Percentiles rank a stretch among this genome's conserved stretches.
These are phyloP conservation scores for Uropetala carovei DNA, from an alignment of 2,888 invertebrate species.

Conservation along the genomic window DNA sequence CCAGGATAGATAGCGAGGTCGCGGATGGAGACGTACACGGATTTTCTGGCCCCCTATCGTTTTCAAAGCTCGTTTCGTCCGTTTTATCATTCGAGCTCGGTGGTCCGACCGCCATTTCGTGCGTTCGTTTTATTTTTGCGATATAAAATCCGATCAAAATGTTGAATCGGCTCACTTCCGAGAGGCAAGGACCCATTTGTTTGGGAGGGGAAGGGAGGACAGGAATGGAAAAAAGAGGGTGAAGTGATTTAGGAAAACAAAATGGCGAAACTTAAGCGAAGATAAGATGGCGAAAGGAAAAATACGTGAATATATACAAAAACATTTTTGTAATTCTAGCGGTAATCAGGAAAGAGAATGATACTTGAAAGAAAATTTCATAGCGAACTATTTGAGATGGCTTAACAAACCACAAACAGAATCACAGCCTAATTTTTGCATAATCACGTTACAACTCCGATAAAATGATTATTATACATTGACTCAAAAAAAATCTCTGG, in stretches of 20 bases:
- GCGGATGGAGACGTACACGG: background rate
- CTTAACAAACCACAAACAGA: too few species aligned
- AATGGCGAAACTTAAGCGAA: background rate
- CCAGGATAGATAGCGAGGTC: background rate
- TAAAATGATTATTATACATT: too few species aligned
- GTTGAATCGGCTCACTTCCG: background rate
- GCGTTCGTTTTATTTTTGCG: background rate
- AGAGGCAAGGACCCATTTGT: background rate
- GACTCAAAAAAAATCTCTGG: too few species aligned
- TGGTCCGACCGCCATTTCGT: background rate
- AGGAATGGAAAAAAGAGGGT: background rate
- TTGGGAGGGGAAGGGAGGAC: background rate
- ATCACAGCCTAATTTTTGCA: too few species aligned
- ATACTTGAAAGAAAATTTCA: background rate
- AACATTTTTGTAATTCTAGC: background rate
- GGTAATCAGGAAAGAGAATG: background rate
- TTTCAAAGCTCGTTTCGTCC: background rate
- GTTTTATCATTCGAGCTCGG: conserved; percentile 7
- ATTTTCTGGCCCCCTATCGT: background rate
- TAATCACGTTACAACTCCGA: too few species aligned
- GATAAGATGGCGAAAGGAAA: background rate
- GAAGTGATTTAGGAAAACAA: background rate
- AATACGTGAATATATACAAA: background rate
- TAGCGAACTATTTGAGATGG: too few species aligned
- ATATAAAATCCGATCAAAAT: conserved; percentile 7